A percentile compares a stretch with the other conserved stretches of the same genome.
phyloP scores from a whole-genome alignment of 2,888 invertebrate species.

The Acronicta leporina region DNA sequence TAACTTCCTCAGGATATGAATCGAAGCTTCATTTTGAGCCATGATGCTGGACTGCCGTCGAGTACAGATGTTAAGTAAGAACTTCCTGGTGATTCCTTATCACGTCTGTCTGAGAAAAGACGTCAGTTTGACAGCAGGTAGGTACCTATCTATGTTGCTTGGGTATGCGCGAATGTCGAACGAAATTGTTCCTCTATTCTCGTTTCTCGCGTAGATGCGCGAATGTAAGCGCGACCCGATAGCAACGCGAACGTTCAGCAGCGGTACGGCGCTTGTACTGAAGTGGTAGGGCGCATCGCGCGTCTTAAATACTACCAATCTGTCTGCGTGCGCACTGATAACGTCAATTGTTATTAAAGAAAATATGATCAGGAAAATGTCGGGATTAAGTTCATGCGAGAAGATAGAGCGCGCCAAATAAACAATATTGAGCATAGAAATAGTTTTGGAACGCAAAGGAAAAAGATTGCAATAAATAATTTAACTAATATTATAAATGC shows the following conservation, averaged over 20 bases:
- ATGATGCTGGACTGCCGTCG: conserved; percentile 11
- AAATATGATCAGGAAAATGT: conserved; percentile 3
- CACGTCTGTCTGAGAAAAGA: neutral
- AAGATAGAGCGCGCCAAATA: neutral
- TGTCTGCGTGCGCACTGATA: conserved; percentile 28
- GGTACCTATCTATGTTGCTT: neutral
- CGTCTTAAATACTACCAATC: conserved; percentile 51
- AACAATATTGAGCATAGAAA: neutral
- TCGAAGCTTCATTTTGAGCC: conserved; percentile 26
- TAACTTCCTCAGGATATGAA: conserved; percentile 64
- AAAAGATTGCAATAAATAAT: no score
- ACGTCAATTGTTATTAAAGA: conserved; percentile 26
- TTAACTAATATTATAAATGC: no score
- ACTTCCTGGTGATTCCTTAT: neutral
- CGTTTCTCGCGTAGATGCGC: conserved; percentile 46
- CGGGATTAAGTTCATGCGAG: neutral
- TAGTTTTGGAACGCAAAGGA: no score
- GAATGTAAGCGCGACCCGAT: conserved; percentile 15
- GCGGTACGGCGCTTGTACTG: conserved; percentile 39
- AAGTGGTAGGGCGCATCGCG: conserved; percentile 15
- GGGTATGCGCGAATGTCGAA: conserved; percentile 1
- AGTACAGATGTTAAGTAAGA: conserved; percentile 10
- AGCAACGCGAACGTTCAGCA: conserved; percentile 31
- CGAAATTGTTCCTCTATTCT: neutral
- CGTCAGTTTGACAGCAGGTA: neutral